Base-by-base conservation (phyloP, 2,797 vertebrate species). In the Poeciliopsis gracilis region DNA sequence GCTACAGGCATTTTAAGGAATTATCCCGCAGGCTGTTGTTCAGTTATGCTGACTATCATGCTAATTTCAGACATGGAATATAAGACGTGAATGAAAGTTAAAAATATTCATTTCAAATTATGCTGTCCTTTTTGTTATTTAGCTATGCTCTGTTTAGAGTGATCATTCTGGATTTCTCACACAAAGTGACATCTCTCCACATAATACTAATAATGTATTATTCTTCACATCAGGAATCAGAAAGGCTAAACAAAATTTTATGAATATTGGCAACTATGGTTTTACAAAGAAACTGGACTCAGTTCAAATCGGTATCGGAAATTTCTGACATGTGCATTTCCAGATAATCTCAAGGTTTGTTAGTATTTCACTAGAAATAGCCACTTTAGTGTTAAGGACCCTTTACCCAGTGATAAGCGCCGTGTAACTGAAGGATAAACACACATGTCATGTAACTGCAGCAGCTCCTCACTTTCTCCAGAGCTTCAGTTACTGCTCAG, bases 401-500 rank as follows among this genome's bases (percentile, higher is more conserved):
- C 49, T 51, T 61, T 59, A 63, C 67, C 12, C 43, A 28, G 67
- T 46, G 67, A 46, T 70, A 70, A 70, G 67, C 43, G 28, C 25
- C 41, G 41, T 46, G 67, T 70, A 46, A 46, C 30, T 70, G 53
- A 74, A 77, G 53, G 61, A 77, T 63, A 30, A 71, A 55, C 46
- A 51, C 36, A 20, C 69, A 73, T 46, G 74, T 66, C 61, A 72
- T 47, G 47, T 51, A 43, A 66, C 36, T 69, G 63, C 61, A 74
- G 76, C 77, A 28, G 16, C 33, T 75, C 43, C 59, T 79, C 1
- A 61, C 49, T 75, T 53, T 83, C 74, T 79, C 20, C 45, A n/a
- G 20, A 23, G 46, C 49, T 67, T 81, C 51, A 25, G 57, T 80
- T 76, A 77, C 71, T 77, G 9, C 72, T 77, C 80, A 75, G 55